These are phyloP conservation scores for Augochlora pura DNA, from an alignment of 1,140 invertebrate genomes.

Conservation along the genomic window DNA sequence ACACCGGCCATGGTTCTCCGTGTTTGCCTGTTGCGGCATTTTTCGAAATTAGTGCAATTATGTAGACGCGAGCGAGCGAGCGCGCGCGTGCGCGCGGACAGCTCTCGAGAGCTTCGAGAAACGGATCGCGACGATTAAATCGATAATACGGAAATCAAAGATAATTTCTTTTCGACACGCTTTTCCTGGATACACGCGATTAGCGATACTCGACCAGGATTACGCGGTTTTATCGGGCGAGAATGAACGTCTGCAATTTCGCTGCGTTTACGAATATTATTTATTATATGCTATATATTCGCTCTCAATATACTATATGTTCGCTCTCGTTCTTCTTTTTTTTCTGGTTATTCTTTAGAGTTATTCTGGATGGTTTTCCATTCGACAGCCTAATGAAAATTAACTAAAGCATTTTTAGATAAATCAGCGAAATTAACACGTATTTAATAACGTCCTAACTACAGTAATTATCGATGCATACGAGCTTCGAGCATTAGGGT, in stretches of 20 bases:
- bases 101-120: not conserved
- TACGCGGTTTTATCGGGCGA: not conserved
- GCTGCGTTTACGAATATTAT: not conserved
- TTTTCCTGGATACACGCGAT: slow-evolving; percentile 14
- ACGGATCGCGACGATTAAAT: slow-evolving; percentile 39
- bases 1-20: not conserved
- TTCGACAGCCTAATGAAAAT: too few species aligned
- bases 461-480: too few species aligned
- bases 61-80: slow-evolving; percentile 13
- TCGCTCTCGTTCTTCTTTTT: too few species aligned
- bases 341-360: too few species aligned
- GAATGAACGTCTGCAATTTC: not conserved
- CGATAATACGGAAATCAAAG: slow-evolving; percentile 48
- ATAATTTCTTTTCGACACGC: slow-evolving; percentile 33
- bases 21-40: slow-evolving; percentile 47
- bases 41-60: slow-evolving; percentile 58
- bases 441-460: too few species aligned
- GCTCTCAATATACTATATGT: too few species aligned
- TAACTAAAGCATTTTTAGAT: too few species aligned
- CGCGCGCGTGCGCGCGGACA: not conserved
- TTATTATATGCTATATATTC: too few species aligned
- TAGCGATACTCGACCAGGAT: slow-evolving; percentile 42
- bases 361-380: too few species aligned
- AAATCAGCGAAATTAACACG: too few species aligned
- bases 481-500: too few species aligned